Conservation (phyloP, 1,140 invertebrate genomes). For the Halesus radiatus region DNA sequence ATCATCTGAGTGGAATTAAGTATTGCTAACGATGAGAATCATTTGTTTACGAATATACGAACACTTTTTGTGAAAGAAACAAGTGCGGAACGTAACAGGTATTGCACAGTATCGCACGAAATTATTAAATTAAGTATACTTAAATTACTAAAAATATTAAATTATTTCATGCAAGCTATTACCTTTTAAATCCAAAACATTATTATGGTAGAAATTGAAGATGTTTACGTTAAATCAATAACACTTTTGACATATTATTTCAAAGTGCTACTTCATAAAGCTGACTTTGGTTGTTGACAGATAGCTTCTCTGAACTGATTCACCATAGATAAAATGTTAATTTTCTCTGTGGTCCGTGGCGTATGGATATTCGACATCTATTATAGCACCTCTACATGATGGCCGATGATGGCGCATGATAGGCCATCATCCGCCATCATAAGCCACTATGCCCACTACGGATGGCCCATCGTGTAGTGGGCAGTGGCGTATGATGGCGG, state of each 20-base stretch:
- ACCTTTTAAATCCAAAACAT: slow-evolving; percentile 19
- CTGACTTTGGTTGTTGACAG: too few relatives aligned
- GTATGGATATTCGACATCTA: too few relatives aligned
- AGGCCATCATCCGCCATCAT: too few relatives aligned
- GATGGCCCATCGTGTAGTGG: too few relatives aligned
- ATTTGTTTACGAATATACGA: background rate
- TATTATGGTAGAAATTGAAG: background rate
- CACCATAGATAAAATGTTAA: too few relatives aligned
- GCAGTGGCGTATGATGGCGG: too few relatives aligned
- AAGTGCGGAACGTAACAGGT: slow-evolving; percentile 28
- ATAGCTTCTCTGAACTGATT: too few relatives aligned
- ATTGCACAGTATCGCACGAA: background rate
- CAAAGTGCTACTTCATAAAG: background rate
- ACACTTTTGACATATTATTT: slow-evolving; percentile 30
- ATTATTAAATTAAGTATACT: background rate
- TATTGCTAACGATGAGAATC: background rate
- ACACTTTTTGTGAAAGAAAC: slow-evolving; percentile 8
- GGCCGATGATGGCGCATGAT: too few relatives aligned
- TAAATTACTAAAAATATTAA: background rate
- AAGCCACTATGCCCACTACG: too few relatives aligned
- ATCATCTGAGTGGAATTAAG: too few relatives aligned
- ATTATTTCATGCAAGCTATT: background rate
- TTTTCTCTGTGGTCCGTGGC: too few relatives aligned
- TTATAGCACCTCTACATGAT: too few relatives aligned
- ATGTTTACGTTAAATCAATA: slow-evolving; percentile 33